Evolutionary conservation across 2,113 vertebrate species (phyloP).

Genomic region (Thomomys bottae): DNA sequence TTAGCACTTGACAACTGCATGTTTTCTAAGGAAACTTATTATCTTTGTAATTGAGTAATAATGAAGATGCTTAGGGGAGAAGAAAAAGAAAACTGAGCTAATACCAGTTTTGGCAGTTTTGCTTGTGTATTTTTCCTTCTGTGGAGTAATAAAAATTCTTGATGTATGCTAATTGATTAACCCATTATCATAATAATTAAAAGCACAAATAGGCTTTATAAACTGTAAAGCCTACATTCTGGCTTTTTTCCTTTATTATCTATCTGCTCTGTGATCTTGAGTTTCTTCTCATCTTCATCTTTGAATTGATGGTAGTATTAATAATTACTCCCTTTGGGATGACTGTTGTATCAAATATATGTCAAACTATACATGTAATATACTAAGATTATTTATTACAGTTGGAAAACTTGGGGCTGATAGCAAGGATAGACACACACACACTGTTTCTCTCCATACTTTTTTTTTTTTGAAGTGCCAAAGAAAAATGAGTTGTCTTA

Average conservation of each 20-base stretch:
- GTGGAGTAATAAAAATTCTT: not conserved
- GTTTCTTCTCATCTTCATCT: slow-evolving; percentile 32
- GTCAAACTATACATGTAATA: not conserved
- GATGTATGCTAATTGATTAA: not conserved
- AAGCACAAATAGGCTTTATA: slow-evolving; percentile 1
- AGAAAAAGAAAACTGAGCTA: too few relatives aligned
- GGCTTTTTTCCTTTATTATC: not conserved
- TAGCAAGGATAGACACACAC: not conserved
- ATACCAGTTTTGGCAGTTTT: too few relatives aligned
- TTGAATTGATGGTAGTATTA: not conserved
- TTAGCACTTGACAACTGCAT: not conserved
- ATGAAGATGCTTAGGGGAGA: too few relatives aligned
- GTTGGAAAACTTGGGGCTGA: not conserved
- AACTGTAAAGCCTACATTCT: slow-evolving; percentile 17
- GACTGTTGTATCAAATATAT: not conserved
- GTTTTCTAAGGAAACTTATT: slow-evolving; percentile 31
- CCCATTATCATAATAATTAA: not conserved
- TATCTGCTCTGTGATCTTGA: not conserved
- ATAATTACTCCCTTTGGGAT: not conserved
- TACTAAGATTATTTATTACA: not conserved
- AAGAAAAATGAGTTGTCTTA: slow-evolving; percentile 37
- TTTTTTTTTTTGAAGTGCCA: slow-evolving; percentile 11
- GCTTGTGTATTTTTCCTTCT: slow-evolving; percentile 26
- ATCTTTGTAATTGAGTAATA: slow-evolving; percentile 16
- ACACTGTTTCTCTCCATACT: too few relatives aligned